Evolutionary conservation across 2,888 invertebrate species (phyloP).

Genomic region (Aphidoletes aphidimyza): DNA sequence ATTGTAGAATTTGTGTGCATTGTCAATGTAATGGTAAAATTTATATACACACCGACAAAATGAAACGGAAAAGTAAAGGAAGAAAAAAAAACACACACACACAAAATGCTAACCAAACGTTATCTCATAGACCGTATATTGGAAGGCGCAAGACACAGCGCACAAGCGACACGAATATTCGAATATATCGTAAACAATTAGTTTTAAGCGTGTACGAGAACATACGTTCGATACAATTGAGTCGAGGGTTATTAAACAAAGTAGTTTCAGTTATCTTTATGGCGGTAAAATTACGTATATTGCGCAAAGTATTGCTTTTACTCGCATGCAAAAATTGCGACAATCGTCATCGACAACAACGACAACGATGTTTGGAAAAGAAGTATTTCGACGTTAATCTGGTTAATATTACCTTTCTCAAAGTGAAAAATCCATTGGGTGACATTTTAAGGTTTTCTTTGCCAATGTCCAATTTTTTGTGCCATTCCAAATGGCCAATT

Average conservation of each 20-base stretch:
- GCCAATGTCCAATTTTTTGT: not conserved
- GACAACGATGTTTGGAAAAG: too few species aligned
- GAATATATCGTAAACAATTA: slow-evolving; percentile 52
- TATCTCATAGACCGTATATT: slow-evolving; percentile 36
- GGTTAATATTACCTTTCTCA: not conserved
- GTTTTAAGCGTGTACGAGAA: slow-evolving; percentile 41
- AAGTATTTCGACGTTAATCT: slow-evolving; percentile 23
- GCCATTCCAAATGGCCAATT: not conserved
- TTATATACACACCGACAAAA: slow-evolving; percentile 50
- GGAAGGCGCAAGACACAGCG: too few species aligned
- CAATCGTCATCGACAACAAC: too few species aligned
- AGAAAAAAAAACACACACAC: too few species aligned
- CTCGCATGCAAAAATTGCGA: slow-evolving; percentile 14
- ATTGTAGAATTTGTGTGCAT: slow-evolving; percentile 51
- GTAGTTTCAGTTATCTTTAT: slow-evolving; percentile 54
- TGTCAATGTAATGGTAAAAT: slow-evolving; percentile 53
- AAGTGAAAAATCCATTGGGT: slow-evolving; percentile 13
- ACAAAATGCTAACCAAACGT: too few species aligned
- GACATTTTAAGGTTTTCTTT: slow-evolving; percentile 19
- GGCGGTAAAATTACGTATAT: slow-evolving; percentile 37
- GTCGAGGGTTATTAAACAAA: slow-evolving; percentile 37
- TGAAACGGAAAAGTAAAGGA: too few species aligned
- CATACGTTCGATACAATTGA: slow-evolving; percentile 16
- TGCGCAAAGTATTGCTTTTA: slow-evolving; percentile 39
- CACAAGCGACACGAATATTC: not conserved